phyloP scores from a whole-genome alignment of 2,113 vertebrate genomes.

The Myanophis thanlyinensis region DNA sequence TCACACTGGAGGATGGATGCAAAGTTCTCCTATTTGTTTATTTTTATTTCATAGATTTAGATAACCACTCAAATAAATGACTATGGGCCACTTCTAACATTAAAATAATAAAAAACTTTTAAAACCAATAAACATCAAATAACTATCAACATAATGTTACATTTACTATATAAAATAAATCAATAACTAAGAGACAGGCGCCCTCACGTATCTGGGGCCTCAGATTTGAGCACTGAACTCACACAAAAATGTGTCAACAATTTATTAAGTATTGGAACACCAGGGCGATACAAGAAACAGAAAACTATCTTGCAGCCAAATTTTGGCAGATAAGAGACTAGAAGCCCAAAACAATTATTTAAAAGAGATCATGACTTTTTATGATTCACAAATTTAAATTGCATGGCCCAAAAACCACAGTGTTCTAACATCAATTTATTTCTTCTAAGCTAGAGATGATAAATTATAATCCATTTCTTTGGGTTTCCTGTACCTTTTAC shows the following conservation, averaged over 20 bases:
- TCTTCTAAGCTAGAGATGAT: background rate
- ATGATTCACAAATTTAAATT: background rate
- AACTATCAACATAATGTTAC: background rate
- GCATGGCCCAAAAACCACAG: background rate
- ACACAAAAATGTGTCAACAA: background rate
- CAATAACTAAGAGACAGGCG: background rate
- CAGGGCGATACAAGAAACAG: background rate
- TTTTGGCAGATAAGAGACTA: background rate
- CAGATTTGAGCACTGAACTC: background rate
- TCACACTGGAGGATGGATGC: no score
- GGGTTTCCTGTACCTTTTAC: background rate
- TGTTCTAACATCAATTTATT: background rate
- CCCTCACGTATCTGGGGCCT: background rate
- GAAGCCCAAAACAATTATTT: background rate
- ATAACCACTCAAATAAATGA: background rate
- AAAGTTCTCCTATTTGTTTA: background rate
- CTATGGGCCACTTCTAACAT: background rate
- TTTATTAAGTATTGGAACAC: background rate
- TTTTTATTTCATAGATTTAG: background rate
- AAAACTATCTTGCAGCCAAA: background rate
- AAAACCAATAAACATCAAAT: background rate
- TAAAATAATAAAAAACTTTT: background rate
- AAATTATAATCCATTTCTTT: background rate
- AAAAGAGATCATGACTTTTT: background rate
- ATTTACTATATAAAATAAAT: background rate